Base-by-base conservation (phyloP, 1,140 invertebrate genomes). In the Reticulitermes speratus region DNA sequence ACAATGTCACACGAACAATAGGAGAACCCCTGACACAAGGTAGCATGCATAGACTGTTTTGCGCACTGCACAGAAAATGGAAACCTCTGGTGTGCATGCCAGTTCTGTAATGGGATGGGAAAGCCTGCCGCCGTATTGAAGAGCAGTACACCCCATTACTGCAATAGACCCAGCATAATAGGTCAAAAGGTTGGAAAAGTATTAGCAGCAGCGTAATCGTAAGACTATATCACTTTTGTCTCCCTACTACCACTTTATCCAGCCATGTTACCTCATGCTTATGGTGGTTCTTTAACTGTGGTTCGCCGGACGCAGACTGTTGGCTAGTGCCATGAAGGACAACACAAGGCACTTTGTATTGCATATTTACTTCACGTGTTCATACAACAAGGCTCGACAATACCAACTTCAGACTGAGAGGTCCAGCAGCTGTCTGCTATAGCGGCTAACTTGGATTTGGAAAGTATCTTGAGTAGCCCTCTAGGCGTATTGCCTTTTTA, bases 41-140 rank as follows among this genome's bases (percentile, higher is more conserved):
- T 75, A 75, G 2, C 65, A 25, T n/a, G n/a, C 14, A 75, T 9
- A 69, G 65, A 75, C 65, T 30, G 65, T 30, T 75, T 75, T 75
- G 65, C 65, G 65, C 65, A 75, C 25, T 75, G 65, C 65, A 75
- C 25, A 75, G 65, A 75, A 75, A 75, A 75, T 75, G 65, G 65
- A 75, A 75, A 7, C 65, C 65, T 8, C n/a, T 75, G 65, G 65
- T 75, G 65, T 30, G n/a, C n/a, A 75, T 16, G 65, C 65, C 65
- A n/a, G n/a, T 75, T 30, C 2, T 30, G 65, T 75, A 75, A 75
- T 75, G 65, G 65, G 65, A 11, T 30, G 25, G 25, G 65, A 30
- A 75, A 75, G 25, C 65, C 65, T 75, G 7, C 65, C 14, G 25
- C 16, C 65, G 11, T 30, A 75, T 30, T 75, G 65, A 30, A 30